A percentile compares a stretch with the other conserved stretches of the same genome.
Conservation (phyloP, 2,888 invertebrate species). For the Ashinkailepas kermadecensis region DNA sequence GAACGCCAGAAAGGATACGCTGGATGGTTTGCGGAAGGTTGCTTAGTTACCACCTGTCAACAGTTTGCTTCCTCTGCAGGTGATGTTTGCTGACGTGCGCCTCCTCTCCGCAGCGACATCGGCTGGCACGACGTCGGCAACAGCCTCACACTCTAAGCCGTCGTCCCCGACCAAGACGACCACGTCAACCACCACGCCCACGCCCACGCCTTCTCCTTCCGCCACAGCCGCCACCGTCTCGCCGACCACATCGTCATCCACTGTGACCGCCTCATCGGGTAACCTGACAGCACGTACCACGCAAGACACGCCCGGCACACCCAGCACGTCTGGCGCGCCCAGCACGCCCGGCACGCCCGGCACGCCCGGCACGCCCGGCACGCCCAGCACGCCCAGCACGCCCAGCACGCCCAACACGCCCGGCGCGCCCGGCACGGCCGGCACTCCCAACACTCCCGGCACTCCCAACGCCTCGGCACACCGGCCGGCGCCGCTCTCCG, state of each 20-base stretch:
- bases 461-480: not conserved
- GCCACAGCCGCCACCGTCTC: not conserved
- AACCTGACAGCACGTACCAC: too few species aligned
- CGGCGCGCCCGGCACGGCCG: not conserved
- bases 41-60: too few species aligned
- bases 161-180: not conserved
- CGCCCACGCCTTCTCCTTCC: not conserved
- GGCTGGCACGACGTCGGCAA: not conserved
- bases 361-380: not conserved
- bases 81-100: not conserved
- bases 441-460: too few species aligned
- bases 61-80: too few species aligned
- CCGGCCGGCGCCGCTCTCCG: not conserved
- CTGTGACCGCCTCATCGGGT: constrained; percentile 17
- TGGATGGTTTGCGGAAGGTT: too few species aligned
- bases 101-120: not conserved
- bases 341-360: too few species aligned
- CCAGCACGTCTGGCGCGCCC: too few species aligned
- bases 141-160: not conserved
- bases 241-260: not conserved
- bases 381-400: not conserved
- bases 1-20: too few species aligned
- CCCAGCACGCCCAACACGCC: not conserved
- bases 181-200: not conserved
- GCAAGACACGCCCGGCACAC: too few species aligned